Base-by-base conservation (phyloP, 1,140 invertebrate genomes). In the Drosophila sproati region DNA sequence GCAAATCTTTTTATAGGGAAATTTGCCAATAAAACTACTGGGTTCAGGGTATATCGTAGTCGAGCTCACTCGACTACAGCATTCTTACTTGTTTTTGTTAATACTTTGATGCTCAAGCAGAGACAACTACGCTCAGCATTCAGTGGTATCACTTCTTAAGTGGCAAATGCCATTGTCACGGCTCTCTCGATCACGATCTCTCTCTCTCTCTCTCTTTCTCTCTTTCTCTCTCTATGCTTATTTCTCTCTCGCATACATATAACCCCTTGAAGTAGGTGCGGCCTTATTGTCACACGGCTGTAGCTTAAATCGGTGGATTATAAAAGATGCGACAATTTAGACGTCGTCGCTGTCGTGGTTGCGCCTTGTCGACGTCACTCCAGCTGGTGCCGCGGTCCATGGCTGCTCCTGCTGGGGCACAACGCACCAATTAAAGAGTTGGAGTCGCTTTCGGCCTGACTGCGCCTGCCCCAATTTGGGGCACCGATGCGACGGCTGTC, bases 311-410 rank as follows among this genome's bases (percentile, higher is more conserved):
- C 52, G 62, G 47, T 55, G 39, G 31, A 39, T 55, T 73, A 45
- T 69, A 73, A 73, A 73, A 73, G 71, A 64, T 73, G 71, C 71
- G 71, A 73, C 71, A 73, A 73, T 73, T 73, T 73, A 73, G 71
- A 73, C 71, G 64, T 73, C 56, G 64, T 60, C 50, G 71, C 39
- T 73, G 71, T 73, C 71, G 71, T 45, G 37, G 39, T 39, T 67
- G 71, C 71, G 55, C 71, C 71, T 68, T 73, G 71, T 73, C 71
- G 71, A 61, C 56, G 71, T 73, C 71, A 73, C 71, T 73, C 71
- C 56, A 60, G 39, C 32, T 39, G 63, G 39, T 43, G 39, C 7
- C 39, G 8, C 8, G 39, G 39, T 10, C 39, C 39, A 10, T 41
- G 39, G 39, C 39, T 41, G 7, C 39, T 8, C 7, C 39, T 41